Evolutionary conservation across 1,140 invertebrate genomes (phyloP), one percentile per base, ranked within the genome.

Genomic region (Metaphire vulgaris): DNA sequence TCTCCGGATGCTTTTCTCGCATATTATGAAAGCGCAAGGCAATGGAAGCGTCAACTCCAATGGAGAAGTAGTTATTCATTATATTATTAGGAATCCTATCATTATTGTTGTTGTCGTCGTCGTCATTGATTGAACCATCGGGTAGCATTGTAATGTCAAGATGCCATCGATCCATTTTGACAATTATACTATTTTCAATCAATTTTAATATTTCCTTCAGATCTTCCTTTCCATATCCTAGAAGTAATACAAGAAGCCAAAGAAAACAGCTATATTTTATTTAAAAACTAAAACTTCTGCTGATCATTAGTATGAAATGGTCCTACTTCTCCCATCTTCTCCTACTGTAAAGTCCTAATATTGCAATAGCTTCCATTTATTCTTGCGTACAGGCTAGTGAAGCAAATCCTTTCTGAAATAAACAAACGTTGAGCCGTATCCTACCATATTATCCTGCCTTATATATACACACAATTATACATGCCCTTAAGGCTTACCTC

Each of bases 51-150:
- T 98, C 96, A 81, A 98, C 96, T 66, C 96, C 96, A 79, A 98
- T 92, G 28, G 94, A 96, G 87, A 97, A 98, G 86, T 98, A 98
- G 86, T 98, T 98, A 86, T 98, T 98, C 84, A 98, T 96, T 78
- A 98, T 97, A 82, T 94, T 97, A 86, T 96, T 96, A 0, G 96
- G 96, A 79, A 97, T 94, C 0, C 90, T 89, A 80, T 92, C 91
- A 1, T 89, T 56, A 56, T 56, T 12, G 41, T 87, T 86, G 64
- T 88, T 66, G 16, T 41, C 68, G 26, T 72, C 70, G 26, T 85
- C 86, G 26, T 83, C 83, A 30, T 72, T 71, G 28, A 67, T 21
- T 91, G 92, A 72, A 88, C 90, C n/a, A 97, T 56, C 41, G 41
- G 41, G 41, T 12, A 12, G 6, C 41, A 12, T 6, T 21, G 6